These are phyloP conservation scores for Alouatta caraya DNA, from an alignment of 2,797 vertebrate species.

Conservation along the genomic window DNA sequence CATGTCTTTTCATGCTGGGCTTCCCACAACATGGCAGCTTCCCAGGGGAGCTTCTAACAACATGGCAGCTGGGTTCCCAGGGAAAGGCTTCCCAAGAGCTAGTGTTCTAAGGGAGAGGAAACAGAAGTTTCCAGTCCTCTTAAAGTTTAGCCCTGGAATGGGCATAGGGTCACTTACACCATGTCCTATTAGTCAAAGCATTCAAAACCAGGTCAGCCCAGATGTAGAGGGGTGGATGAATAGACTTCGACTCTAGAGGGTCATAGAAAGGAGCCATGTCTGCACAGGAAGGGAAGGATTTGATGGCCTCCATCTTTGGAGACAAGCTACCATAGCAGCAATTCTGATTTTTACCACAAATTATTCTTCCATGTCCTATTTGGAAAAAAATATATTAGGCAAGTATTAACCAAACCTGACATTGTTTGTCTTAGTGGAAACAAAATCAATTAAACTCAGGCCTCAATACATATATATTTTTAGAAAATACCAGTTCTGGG, in stretches of 20 bases:
- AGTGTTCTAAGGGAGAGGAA: background rate
- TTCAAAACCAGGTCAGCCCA: background rate
- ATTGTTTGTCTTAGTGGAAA: background rate
- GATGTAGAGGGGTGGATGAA: background rate
- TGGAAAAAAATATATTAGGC: background rate
- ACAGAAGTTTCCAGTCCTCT: background rate
- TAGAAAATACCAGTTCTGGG: background rate
- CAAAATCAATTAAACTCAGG: background rate
- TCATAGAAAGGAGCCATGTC: no score
- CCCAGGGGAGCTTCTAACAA: background rate
- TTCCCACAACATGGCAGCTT: background rate
- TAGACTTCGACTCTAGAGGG: background rate
- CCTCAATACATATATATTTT: background rate
- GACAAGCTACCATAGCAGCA: background rate
- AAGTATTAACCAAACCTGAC: background rate
- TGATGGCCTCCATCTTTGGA: background rate
- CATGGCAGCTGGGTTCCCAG: background rate
- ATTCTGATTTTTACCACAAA: background rate
- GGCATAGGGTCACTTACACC: background rate
- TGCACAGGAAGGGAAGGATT: background rate
- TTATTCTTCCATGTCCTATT: background rate
- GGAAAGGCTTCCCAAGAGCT: background rate
- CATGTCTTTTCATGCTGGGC: background rate
- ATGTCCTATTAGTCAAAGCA: background rate
- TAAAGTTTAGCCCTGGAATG: background rate